These are phyloP conservation scores for Octonoba sinensis DNA, from an alignment of 2,888 invertebrate genomes.

Conservation along the genomic window DNA sequence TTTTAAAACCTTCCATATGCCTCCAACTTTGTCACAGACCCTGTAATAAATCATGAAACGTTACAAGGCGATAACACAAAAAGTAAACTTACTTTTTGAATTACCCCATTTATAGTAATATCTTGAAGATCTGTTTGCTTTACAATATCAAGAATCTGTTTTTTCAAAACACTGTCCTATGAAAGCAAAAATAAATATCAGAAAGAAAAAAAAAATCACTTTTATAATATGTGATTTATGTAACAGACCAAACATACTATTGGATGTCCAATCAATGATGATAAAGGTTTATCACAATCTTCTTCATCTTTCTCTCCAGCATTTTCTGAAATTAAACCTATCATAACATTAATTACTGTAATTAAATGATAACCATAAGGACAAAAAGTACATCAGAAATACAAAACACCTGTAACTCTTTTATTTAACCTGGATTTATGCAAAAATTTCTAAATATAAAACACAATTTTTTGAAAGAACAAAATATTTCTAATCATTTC, in stretches of 20 bases:
- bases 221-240: neutral
- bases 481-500: too few relatives aligned
- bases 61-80: neutral
- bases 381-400: neutral
- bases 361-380: neutral
- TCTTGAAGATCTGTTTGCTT: conserved; percentile 47
- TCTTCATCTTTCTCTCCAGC: conserved; percentile 27
- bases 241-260: conserved; percentile 33
- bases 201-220: conserved; percentile 8
- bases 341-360: neutral
- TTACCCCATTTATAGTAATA: conserved; percentile 60
- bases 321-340: conserved; percentile 25
- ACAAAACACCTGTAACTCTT: neutral
- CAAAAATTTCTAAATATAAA: neutral
- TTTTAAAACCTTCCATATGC: too few relatives aligned
- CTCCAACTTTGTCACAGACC: too few relatives aligned
- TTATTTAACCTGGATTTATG: too few relatives aligned
- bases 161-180: conserved; percentile 51
- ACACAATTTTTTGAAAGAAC: too few relatives aligned
- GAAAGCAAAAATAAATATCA: neutral
- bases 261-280: conserved; percentile 58
- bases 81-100: conserved; percentile 37
- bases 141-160: conserved; percentile 49
- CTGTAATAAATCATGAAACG: neutral
- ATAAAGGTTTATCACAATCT: conserved; percentile 60